Evolutionary conservation across 1,140 invertebrate genomes (phyloP).

Genomic region (Lepidotrigona ventralis): DNA sequence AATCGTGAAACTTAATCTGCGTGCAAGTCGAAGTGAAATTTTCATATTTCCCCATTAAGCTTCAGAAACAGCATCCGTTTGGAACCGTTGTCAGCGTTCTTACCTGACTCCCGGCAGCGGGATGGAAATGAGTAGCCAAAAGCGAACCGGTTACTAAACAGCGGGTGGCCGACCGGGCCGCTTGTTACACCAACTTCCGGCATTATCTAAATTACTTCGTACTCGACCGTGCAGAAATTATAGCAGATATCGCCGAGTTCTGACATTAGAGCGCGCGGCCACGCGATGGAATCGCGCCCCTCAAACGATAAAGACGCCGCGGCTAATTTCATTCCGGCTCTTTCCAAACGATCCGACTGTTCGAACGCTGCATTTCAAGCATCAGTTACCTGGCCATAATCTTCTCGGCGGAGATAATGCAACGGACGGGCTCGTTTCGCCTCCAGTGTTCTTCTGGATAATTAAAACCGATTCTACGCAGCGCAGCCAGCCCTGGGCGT

Average conservation of each 20-base stretch:
- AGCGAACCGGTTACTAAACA: not conserved
- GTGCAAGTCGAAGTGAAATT: not conserved
- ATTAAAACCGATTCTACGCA: conserved; percentile 36
- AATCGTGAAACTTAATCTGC: not conserved
- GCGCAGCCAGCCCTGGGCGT: not conserved
- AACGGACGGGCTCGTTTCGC: not conserved
- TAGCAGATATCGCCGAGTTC: conserved; percentile 28
- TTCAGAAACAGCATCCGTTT: not conserved
- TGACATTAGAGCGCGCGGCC: not conserved
- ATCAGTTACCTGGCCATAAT: conserved; percentile 17
- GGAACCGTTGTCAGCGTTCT: too few species aligned
- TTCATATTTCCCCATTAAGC: too few species aligned
- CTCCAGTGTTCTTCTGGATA: not conserved
- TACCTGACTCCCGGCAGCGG: too few species aligned
- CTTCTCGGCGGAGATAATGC: not conserved
- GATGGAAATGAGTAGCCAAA: not conserved
- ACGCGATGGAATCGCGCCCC: conserved; percentile 3
- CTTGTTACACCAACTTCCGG: conserved; percentile 47
- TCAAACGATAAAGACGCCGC: conserved; percentile 36
- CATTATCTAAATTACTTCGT: conserved; percentile 62
- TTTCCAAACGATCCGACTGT: not conserved
- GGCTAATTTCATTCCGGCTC: conserved; percentile 9
- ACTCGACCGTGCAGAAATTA: conserved; percentile 30
- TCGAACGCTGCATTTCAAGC: not conserved
- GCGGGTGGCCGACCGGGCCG: not conserved